phyloP scores from a whole-genome alignment of 2,888 invertebrate genomes.

The Drosophila neotestacea region DNA sequence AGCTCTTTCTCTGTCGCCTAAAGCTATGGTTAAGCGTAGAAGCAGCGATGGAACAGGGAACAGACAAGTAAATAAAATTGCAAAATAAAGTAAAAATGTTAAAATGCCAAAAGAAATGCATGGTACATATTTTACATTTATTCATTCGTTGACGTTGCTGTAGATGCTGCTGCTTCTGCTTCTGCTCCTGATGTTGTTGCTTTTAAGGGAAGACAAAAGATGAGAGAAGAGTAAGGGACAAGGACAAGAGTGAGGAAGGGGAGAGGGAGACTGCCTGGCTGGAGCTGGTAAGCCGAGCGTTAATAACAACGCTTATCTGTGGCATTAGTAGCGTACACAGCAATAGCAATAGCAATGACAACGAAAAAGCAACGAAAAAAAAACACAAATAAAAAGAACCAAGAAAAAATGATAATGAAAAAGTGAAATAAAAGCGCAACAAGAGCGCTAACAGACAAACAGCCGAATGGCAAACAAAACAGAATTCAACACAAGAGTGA shows the following conservation, averaged over 20 bases:
- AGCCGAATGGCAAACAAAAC: conserved; percentile 56
- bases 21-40: conserved; percentile 3
- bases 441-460: conserved; percentile 65
- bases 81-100: conserved; percentile 70
- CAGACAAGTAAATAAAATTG: conserved; percentile 73
- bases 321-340: conserved; percentile 74
- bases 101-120: conserved; percentile 80
- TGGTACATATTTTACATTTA: conserved; percentile 79
- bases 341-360: conserved; percentile 44
- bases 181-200: conserved; percentile 29
- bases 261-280: conserved; percentile 30
- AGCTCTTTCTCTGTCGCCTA: not conserved
- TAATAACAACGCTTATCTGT: conserved; percentile 83
- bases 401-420: conserved; percentile 75
- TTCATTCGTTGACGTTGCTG: conserved; percentile 64
- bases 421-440: conserved; percentile 80
- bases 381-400: conserved; percentile 6
- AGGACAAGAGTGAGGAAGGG: not conserved
- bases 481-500: conserved; percentile 34
- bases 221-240: conserved; percentile 7
- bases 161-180: conserved; percentile 2
- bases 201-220: conserved; percentile 55
- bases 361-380: not conserved
- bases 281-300: conserved; percentile 78
- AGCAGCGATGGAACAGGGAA: conserved; percentile 33